Conservation (phyloP, 1,140 invertebrate genomes). For the Octopus bimaculoides region DNA sequence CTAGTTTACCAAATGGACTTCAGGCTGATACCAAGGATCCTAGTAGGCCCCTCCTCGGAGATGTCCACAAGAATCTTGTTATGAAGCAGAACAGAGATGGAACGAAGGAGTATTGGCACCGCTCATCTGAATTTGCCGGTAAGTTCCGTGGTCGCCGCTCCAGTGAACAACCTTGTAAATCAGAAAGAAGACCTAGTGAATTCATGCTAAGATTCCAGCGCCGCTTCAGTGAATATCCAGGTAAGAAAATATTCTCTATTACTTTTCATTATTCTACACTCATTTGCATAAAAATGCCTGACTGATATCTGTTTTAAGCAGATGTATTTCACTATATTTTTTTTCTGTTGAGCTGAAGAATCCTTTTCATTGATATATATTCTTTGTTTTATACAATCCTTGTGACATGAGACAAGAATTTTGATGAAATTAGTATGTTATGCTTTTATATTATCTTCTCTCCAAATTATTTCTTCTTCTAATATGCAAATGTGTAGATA, state of each 20-base stretch:
- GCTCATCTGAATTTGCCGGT: conserved; percentile 12
- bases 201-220: not conserved
- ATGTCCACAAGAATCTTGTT: not conserved
- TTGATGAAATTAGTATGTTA: no score
- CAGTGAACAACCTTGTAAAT: conserved; percentile 16
- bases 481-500: no score
- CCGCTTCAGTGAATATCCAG: conserved; percentile 1
- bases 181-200: not conserved
- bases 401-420: no score
- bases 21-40: conserved; percentile 16
- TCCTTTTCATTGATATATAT: no score
- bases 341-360: no score
- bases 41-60: not conserved
- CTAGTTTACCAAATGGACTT: conserved; percentile 14
- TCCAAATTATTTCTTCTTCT: no score
- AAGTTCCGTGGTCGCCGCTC: conserved; percentile 11
- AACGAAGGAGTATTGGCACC: conserved; percentile 1
- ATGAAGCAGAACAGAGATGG: conserved; percentile 10
- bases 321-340: no score
- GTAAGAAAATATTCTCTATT: not conserved
- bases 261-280: no score
- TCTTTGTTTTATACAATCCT: no score
- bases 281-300: no score
- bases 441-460: no score
- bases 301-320: no score